Percentiles rank a stretch among this genome's conserved stretches.
Conservation (phyloP, 2,113 vertebrate species). For the Orientallactaga bullata region DNA sequence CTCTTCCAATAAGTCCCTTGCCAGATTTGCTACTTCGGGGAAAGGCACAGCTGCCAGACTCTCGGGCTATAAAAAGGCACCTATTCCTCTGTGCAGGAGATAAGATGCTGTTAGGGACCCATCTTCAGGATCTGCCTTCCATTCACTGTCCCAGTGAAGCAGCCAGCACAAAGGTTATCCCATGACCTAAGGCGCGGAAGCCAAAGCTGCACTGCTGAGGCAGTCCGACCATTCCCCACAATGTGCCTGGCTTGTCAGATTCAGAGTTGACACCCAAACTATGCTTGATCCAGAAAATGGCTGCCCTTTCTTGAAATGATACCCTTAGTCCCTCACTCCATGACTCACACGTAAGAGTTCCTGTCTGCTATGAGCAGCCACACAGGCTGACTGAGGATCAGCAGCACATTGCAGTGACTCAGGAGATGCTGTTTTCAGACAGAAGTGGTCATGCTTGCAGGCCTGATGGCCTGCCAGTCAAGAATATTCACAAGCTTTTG, state of each 20-base stretch:
- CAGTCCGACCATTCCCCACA: neutral
- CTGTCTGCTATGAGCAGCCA: neutral
- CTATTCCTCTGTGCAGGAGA: neutral
- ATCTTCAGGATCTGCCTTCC: neutral
- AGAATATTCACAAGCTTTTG: neutral
- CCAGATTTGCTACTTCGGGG: neutral
- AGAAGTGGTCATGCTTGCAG: neutral
- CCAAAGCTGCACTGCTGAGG: too few species aligned
- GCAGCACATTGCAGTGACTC: neutral
- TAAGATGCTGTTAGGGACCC: neutral
- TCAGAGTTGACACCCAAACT: neutral
- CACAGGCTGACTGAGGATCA: fast-evolving
- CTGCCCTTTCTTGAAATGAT: neutral
- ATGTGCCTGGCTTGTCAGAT: neutral
- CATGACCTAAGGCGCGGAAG: neutral
- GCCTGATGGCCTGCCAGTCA: neutral
- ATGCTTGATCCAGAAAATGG: neutral
- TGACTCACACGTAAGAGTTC: neutral
- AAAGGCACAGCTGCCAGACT: neutral
- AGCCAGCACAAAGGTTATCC: neutral
- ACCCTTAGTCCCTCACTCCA: neutral
- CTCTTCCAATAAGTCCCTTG: neutral
- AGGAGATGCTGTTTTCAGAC: neutral
- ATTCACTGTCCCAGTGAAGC: neutral
- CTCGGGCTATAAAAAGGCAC: neutral